Evolutionary conservation across 1,140 invertebrate genomes (phyloP).

Genomic region (Drosophila ambigua): DNA sequence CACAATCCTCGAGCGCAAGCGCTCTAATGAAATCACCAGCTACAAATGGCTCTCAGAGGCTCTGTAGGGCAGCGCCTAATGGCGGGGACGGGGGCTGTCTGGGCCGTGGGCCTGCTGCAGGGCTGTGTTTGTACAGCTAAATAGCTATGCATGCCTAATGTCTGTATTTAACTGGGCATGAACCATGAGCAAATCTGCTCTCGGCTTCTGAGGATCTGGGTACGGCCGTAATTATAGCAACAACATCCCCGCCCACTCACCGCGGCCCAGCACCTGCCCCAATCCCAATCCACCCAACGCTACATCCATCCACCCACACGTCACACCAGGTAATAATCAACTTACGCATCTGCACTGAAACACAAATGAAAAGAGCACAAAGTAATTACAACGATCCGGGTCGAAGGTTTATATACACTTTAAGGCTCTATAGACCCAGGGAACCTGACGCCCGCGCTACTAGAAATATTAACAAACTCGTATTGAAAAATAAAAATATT

Average conservation of each 20-base stretch:
- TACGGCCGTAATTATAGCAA: conserved; percentile 68
- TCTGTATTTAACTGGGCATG: conserved; percentile 77
- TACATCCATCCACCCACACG: conserved; percentile 11
- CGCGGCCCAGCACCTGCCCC: too few species aligned
- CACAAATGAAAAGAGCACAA: conserved; percentile 3
- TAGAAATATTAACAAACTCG: too few species aligned
- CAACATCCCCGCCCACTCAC: conserved; percentile 6
- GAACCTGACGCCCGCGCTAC: too few species aligned
- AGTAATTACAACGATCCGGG: neutral
- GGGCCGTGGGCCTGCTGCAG: too few species aligned
- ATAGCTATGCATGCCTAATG: conserved; percentile 77
- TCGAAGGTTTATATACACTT: neutral
- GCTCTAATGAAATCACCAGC: conserved; percentile 63
- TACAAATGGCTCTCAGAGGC: conserved; percentile 4
- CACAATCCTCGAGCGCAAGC: conserved; percentile 66
- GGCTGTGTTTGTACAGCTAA: conserved; percentile 51
- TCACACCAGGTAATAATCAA: conserved; percentile 70
- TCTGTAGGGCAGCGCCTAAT: neutral
- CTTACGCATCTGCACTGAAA: conserved; percentile 62
- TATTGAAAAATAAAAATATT: too few species aligned
- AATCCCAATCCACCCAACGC: neutral
- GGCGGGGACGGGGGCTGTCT: neutral
- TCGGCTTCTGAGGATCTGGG: conserved; percentile 14
- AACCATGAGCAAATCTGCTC: conserved; percentile 48
- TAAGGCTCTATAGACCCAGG: too few species aligned